Evolutionary conservation across 2,113 vertebrate species (phyloP).

Genomic region (Xiphias gladius): DNA sequence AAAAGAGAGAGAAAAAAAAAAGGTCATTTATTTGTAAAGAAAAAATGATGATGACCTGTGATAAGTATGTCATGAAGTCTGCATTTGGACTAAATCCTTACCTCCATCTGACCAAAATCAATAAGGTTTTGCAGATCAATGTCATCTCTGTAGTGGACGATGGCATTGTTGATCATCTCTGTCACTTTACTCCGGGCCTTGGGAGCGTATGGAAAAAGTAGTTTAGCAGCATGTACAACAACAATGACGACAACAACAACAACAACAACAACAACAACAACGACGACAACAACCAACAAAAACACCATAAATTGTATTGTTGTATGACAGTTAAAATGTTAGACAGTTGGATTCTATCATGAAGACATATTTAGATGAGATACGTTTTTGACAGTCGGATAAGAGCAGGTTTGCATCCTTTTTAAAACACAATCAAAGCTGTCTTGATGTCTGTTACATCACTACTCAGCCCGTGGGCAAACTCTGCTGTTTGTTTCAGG

Average conservation of each 20-base stretch:
- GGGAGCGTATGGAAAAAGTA: conserved; percentile 1
- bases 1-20: too few species aligned
- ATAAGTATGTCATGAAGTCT: neutral
- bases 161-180: conserved; percentile 87
- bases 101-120: conserved; percentile 93
- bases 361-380: neutral
- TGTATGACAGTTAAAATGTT: neutral
- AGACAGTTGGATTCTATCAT: neutral
- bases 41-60: neutral
- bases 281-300: too few species aligned
- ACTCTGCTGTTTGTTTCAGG: too few species aligned
- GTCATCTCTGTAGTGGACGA: conserved; percentile 92
- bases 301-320: neutral
- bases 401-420: too few species aligned
- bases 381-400: too few species aligned
- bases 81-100: conserved; percentile 40
- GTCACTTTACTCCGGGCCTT: conserved; percentile 91
- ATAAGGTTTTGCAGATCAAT: conserved; percentile 94
- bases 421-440: too few species aligned
- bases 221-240: neutral
- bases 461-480: too few species aligned
- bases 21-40: neutral
- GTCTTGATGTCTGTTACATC: too few species aligned
- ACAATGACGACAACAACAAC: too few species aligned
- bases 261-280: too few species aligned